Percentiles rank a stretch among this genome's conserved stretches.
phyloP scores from a whole-genome alignment of 1,140 invertebrate species.

The Ceratosolen fusciceps region DNA sequence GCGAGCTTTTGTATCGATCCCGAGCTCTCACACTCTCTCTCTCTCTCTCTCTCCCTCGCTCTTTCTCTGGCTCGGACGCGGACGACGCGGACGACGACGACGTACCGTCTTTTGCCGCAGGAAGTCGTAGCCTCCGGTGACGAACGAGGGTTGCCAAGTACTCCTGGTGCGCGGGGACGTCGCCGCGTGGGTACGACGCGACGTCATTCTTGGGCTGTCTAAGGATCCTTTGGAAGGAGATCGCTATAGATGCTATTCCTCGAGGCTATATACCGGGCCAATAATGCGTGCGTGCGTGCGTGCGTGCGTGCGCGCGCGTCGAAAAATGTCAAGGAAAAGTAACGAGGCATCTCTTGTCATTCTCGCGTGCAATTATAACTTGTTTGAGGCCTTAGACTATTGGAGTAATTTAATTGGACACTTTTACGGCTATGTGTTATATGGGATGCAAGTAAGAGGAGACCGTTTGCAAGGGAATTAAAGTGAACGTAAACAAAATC shows the following conservation, averaged over 20 bases:
- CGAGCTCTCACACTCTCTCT: neutral
- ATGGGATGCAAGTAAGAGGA: neutral
- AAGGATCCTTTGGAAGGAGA: too few species aligned
- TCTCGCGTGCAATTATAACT: neutral
- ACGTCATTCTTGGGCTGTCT: too few species aligned
- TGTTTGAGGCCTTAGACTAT: neutral
- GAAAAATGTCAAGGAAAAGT: too few species aligned
- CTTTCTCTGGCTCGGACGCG: too few species aligned
- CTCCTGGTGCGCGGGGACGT: too few species aligned
- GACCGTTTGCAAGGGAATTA: neutral
- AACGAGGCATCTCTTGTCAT: too few species aligned
- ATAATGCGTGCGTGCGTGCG: neutral
- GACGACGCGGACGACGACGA: neutral
- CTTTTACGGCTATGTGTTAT: neutral
- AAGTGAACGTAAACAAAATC: neutral
- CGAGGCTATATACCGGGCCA: neutral
- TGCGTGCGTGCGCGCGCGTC: neutral
- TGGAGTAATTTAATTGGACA: neutral
- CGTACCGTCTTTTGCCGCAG: neutral
- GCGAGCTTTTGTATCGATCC: conserved; percentile 36
- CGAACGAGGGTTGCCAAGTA: too few species aligned
- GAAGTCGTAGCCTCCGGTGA: too few species aligned
- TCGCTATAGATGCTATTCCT: neutral
- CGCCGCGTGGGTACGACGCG: too few species aligned
- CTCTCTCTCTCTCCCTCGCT: too few species aligned